Percentiles rank a stretch among this genome's conserved stretches.
Evolutionary conservation across 2,797 vertebrate genomes (phyloP).

Genomic region (Lagodon rhomboides): DNA sequence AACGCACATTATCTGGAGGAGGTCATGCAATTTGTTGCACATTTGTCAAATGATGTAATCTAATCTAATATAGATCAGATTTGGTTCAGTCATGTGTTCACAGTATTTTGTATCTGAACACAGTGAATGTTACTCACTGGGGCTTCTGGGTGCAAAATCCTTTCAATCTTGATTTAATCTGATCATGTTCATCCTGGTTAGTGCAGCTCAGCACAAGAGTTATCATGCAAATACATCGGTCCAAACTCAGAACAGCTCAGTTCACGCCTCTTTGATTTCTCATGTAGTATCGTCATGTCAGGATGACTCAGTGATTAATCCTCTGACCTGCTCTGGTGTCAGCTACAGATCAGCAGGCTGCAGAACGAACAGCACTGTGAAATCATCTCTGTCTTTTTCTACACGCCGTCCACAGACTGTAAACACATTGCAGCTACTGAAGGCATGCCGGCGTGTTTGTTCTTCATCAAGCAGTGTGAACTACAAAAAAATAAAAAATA

Average conservation of each 20-base stretch:
- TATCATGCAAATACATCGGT: neutral
- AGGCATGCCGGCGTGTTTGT: neutral
- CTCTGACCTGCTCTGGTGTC: neutral
- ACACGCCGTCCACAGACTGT: neutral
- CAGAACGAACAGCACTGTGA: neutral
- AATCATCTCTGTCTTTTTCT: neutral
- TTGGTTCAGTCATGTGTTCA: neutral
- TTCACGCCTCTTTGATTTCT: neutral
- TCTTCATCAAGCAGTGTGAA: neutral
- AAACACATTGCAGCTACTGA: slow-evolving; percentile 4
- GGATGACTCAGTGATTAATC: neutral
- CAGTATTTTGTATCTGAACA: neutral
- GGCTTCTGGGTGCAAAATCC: no score
- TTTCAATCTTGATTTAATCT: neutral
- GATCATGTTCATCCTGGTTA: neutral
- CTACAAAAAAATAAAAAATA: neutral
- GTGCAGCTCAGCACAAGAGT: neutral
- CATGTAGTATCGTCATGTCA: neutral
- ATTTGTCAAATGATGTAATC: neutral
- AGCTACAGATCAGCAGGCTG: neutral
- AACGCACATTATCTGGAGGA: neutral
- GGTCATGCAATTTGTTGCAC: neutral
- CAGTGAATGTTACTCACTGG: neutral
- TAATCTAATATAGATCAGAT: neutral
- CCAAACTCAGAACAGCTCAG: neutral